Evolutionary conservation across 2,888 invertebrate species (phyloP), one percentile per base, ranked within the genome.

Genomic region (Myopa testacea): DNA sequence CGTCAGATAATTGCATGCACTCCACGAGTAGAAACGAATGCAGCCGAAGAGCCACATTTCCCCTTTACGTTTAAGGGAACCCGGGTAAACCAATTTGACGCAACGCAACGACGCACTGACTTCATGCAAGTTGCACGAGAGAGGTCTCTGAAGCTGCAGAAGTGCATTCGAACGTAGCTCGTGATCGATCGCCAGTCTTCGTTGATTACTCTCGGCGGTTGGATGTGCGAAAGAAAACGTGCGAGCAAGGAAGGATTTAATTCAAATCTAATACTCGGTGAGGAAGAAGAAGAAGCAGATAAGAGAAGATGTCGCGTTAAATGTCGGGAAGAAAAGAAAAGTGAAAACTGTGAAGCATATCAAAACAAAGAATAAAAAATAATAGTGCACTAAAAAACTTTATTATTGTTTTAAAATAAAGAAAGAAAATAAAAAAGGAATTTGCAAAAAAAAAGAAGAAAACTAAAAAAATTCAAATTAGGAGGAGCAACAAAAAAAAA

Each of bases 101-200:
- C n/a, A n/a, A n/a, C n/a, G n/a, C n/a, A n/a, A n/a, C n/a, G n/a
- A n/a, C n/a, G n/a, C n/a, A n/a, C n/a, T n/a, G n/a, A n/a, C n/a
- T n/a, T n/a, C n/a, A n/a, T n/a, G n/a, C n/a, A n/a, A n/a, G n/a
- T n/a, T n/a, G n/a, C n/a, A n/a, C n/a, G n/a, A n/a, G n/a, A n/a
- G n/a, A n/a, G n/a, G n/a, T n/a, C n/a, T n/a, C n/a, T n/a, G n/a
- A n/a, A n/a, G n/a, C n/a, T 65, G 65, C 65, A 38, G 6, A 14
- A 60, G 7, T 74, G 73, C 73, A 74, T 14, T 74, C 14, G 62
- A 62, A 19, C 12, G 38, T 19, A 45, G 73, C 45, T 63, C 7
- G 55, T 19, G 37, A 52, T 50, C n/a, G 34, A 16, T 50, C n/a
- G 34, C 4, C 50, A 74, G 73, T 74, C 63, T 63, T 74, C 73